phyloP scores from a whole-genome alignment of 2,113 vertebrate species.

The Eulacestoma nigropectus region DNA sequence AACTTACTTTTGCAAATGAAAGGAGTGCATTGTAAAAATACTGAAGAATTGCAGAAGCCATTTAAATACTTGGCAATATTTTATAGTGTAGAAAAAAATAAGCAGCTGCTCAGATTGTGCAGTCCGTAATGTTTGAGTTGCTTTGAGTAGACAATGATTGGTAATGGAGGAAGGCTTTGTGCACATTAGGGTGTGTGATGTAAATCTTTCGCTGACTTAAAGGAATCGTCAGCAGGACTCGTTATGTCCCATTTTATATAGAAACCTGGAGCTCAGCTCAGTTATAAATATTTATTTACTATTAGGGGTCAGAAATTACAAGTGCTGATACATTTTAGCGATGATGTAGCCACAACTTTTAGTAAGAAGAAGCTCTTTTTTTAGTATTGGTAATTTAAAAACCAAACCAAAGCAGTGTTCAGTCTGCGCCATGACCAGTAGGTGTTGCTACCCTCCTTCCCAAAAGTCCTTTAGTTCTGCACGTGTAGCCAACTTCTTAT shows the following conservation, averaged over 20 bases:
- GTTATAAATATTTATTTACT: background rate
- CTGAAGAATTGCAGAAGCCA: background rate
- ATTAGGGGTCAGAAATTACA: background rate
- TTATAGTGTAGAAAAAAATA: background rate
- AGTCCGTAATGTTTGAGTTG: background rate
- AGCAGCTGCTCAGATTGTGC: background rate
- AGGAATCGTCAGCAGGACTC: background rate
- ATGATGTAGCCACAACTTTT: background rate
- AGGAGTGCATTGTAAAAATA: background rate
- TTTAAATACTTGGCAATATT: background rate
- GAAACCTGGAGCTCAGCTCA: background rate
- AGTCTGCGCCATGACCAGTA: constrained; percentile 45
- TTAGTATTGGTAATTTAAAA: background rate
- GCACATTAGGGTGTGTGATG: background rate
- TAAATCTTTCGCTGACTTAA: background rate
- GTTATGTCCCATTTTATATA: background rate
- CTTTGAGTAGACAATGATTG: background rate
- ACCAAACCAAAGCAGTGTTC: background rate
- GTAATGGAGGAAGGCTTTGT: background rate
- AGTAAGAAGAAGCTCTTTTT: background rate
- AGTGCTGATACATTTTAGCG: background rate
- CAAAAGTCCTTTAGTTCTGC: background rate
- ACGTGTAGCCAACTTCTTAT: background rate
- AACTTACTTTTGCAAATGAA: background rate
- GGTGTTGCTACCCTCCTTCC: constrained; percentile 61